Base-by-base conservation (phyloP, 2,113 vertebrate species). In the Conger conger region DNA sequence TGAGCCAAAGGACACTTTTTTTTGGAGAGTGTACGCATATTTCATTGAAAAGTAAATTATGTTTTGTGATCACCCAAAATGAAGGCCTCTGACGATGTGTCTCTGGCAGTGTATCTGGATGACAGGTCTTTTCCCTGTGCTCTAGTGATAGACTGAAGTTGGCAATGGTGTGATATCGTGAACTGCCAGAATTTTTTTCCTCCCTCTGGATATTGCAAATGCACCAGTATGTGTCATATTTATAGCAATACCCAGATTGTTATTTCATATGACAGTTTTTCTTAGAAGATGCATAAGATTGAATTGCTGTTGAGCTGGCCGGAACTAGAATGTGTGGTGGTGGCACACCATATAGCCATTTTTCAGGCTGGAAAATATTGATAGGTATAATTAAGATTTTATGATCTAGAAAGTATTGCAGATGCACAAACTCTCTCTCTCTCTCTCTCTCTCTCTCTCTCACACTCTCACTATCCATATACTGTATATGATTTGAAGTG, bases 41-140 rank as follows among this genome's bases (percentile, higher is more conserved):
- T 91, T 91, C 86, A 92, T 76, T 76, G n/a, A 85, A 88, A 40
- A 91, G 87, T 86, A 86, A 93, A 92, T 92, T 89, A 89, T 80
- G 83, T 91, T 91, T 90, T 84, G 90, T 90, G 89, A 90, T 87
- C 87, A 86, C 30, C 85, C 80, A 50, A 53, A 81, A 83, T 85
- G 60, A 13, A 63, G 11, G 37, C 85, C 84, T 86, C 87, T 89
- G 86, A 88, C 86, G 83, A 88, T 88, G 87, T 86, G 79, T 60
- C 83, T 84, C 73, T 53, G 15, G 35, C 54, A 79, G 35, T 76
- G 53, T 33, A 38, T 53, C 60, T 76, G 17, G n/a, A 37, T 73
- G 36, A 73, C 33, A 11, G 78, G 35, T 79, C 30, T 38, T 50
- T 23, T 16, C 82, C 33, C 60, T 60, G 4, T 83, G 73, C 89